Evolutionary conservation across 2,113 vertebrate species (phyloP), one percentile per base, ranked within the genome.

Genomic region (Azemiops feae): DNA sequence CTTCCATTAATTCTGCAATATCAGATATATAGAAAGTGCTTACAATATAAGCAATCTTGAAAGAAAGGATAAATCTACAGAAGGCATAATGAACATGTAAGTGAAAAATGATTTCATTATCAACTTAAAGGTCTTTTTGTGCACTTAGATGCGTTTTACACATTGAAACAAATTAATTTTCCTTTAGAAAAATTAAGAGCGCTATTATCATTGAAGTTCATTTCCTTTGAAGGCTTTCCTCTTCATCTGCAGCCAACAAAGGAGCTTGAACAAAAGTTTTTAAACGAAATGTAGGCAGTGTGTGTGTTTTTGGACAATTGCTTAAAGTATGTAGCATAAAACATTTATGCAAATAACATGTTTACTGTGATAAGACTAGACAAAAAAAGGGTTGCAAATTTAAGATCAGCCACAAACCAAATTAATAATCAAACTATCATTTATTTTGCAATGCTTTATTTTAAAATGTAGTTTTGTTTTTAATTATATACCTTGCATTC

Each of bases 401-500:
- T 57, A n/a, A 23, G 60, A 18, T 34, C 54, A 58, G 4, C 0
- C 11, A 47, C 27, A 85, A 27, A 85, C 34, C 53, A 12, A 69
- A 54, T 69, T 88, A 53, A 22, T 34, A 23, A 30, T 5, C 22
- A 69, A 89, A 20, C 64, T n/a, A 57, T 9, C 34, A n/a, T 20
- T 85, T 85, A 12, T 45, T 81, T 43, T 58, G 53, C 9, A 93
- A 89, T 47, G 7, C 64, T 85, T 86, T 34, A 85, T 89, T 55
- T 14, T 89, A 85, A 45, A 92, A 14, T 39, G 22, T 50, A 30
- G 39, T 58, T 58, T 93, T 58, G 23, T 74, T 27, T 92, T 89
- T 89, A 88, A 88, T 92, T 52, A 88, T 74, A 89, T 30, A 50
- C 27, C 5, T 92, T 54, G 53, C 53, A 92, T 92, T 85, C 54